Evolutionary conservation across 2,888 invertebrate genomes (phyloP).

Genomic region (Diaperis boleti): DNA sequence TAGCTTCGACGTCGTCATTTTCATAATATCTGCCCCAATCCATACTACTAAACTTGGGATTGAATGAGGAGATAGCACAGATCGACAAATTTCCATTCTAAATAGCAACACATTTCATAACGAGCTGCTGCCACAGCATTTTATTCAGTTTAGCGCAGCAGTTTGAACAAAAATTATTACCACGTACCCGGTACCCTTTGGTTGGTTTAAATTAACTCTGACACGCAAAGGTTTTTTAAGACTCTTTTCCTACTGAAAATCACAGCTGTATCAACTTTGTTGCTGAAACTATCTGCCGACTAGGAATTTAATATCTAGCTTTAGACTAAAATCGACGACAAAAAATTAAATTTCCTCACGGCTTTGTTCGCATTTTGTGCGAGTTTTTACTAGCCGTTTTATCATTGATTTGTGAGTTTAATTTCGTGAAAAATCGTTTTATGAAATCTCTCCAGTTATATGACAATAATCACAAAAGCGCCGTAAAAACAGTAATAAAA

Average conservation of each 20-base stretch:
- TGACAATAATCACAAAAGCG: background rate
- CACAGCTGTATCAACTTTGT: background rate
- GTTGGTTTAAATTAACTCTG: slow-evolving; percentile 10
- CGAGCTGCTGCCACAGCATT: too few relatives aligned
- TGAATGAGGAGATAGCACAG: too few relatives aligned
- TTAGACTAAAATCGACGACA: background rate
- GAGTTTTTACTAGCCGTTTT: background rate
- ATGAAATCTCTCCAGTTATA: background rate
- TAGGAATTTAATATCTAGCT: slow-evolving; percentile 1
- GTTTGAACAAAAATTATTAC: slow-evolving; percentile 8
- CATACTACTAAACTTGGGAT: too few relatives aligned
- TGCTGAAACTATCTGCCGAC: background rate
- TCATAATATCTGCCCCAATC: slow-evolving; percentile 19
- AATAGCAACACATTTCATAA: too few relatives aligned
- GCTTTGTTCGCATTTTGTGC: background rate
- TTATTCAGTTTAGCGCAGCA: background rate
- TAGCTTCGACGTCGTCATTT: slow-evolving; percentile 24
- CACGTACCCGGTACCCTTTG: too few relatives aligned
- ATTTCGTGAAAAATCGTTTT: background rate
- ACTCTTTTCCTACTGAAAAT: background rate
- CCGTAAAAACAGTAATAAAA: background rate
- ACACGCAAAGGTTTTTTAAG: slow-evolving; percentile 14
- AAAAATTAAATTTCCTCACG: background rate
- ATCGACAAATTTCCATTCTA: too few relatives aligned
- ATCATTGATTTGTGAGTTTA: too few relatives aligned